Evolutionary conservation across 2,888 invertebrate species (phyloP).

Genomic region (Caenorhabditis plicata): DNA sequence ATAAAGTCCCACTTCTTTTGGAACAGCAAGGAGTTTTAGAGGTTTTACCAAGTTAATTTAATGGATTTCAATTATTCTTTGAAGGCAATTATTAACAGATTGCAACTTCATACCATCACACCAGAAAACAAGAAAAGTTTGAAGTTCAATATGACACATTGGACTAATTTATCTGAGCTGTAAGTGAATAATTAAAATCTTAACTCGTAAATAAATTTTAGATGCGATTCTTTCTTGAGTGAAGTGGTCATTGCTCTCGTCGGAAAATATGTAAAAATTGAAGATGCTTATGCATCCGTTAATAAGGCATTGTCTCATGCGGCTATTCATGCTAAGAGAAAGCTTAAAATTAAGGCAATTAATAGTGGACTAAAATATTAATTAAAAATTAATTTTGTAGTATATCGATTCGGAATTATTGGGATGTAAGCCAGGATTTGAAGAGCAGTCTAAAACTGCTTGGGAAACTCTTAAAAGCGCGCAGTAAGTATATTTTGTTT

Average conservation of each 20-base stretch:
- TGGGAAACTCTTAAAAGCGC: conserved; percentile 47
- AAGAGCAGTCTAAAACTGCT: conserved; percentile 35
- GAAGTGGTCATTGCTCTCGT: conserved; percentile 76
- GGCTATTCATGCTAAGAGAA: conserved; percentile 80
- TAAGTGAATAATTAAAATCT: conserved; percentile 14
- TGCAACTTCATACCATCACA: conserved; percentile 20
- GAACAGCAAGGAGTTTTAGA: conserved; percentile 72
- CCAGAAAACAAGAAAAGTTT: conserved; percentile 25
- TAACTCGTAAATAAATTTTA: conserved; percentile 8
- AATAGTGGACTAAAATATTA: too few relatives aligned
- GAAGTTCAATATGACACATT: conserved; percentile 52
- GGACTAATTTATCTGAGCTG: conserved; percentile 53
- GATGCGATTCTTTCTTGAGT: conserved; percentile 45
- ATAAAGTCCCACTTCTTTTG: conserved; percentile 90
- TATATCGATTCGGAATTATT: conserved; percentile 48
- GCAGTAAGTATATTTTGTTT: conserved; percentile 63
- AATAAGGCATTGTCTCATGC: conserved; percentile 83
- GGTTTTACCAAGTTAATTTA: conserved; percentile 3
- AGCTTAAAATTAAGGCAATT: conserved; percentile 79
- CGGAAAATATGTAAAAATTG: conserved; percentile 78
- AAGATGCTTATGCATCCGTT: conserved; percentile 87
- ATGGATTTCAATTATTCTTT: background rate
- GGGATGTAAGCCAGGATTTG: conserved; percentile 32
- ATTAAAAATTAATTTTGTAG: conserved; percentile 7
- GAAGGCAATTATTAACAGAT: conserved; percentile 27